These are phyloP conservation scores for Diogma glabrata DNA, from an alignment of 2,888 invertebrate genomes.

Conservation along the genomic window DNA sequence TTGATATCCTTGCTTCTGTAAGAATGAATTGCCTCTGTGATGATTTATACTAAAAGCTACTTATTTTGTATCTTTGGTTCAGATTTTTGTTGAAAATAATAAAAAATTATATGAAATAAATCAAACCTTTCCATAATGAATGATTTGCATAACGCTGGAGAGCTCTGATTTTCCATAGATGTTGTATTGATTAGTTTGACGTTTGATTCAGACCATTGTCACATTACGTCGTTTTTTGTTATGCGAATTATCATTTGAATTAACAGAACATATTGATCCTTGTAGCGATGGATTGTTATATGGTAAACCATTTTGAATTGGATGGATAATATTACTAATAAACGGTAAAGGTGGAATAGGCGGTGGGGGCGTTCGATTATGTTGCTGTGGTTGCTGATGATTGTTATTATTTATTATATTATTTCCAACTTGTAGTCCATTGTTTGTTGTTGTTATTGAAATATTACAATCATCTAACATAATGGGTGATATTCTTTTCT, in stretches of 20 bases:
- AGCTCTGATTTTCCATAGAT: too few relatives aligned
- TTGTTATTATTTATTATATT: conserved; percentile 1
- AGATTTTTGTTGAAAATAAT: too few relatives aligned
- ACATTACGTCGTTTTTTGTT: conserved; percentile 46
- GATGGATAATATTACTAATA: conserved; percentile 7
- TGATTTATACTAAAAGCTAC: too few relatives aligned
- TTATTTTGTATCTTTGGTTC: too few relatives aligned
- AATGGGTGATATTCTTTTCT: conserved; percentile 33
- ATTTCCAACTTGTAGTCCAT: background rate
- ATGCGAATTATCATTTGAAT: conserved; percentile 27
- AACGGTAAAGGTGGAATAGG: conserved; percentile 42
- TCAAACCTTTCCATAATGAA: too few relatives aligned
- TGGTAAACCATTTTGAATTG: conserved; percentile 18
- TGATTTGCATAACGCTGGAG: too few relatives aligned
- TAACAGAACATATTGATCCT: conserved; percentile 45
- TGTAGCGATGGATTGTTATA: conserved; percentile 41
- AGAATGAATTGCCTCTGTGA: too few relatives aligned
- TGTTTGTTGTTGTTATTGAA: background rate
- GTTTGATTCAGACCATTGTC: too few relatives aligned
- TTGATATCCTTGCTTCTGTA: too few relatives aligned
- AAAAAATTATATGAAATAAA: too few relatives aligned
- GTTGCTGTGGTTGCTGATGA: conserved; percentile 26
- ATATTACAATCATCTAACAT: conserved; percentile 14
- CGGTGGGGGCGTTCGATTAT: conserved; percentile 32
- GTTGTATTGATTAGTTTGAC: too few relatives aligned